Evolutionary conservation across 2,888 invertebrate species (phyloP).

Genomic region (Hemithea aestivaria): DNA sequence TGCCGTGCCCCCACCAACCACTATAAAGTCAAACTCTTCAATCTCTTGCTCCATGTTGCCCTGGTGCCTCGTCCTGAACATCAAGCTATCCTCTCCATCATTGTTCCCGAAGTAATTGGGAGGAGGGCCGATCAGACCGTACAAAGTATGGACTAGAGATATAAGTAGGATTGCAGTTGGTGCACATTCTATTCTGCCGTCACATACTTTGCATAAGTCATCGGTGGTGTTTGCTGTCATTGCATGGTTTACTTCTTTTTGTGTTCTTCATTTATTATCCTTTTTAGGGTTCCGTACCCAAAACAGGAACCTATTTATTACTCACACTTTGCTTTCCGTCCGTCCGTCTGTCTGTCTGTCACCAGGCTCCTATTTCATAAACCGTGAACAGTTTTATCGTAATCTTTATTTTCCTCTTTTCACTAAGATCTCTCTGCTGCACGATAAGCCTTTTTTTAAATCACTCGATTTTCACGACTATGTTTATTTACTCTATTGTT

Average conservation of each 20-base stretch:
- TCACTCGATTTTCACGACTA: too few species aligned
- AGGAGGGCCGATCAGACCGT: slow-evolving; percentile 59
- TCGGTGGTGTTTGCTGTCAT: slow-evolving; percentile 64
- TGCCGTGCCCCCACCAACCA: slow-evolving; percentile 68
- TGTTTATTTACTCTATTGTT: too few species aligned
- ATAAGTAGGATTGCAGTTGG: slow-evolving; percentile 69
- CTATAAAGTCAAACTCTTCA: slow-evolving; percentile 58
- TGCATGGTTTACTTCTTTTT: slow-evolving; percentile 50
- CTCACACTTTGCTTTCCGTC: too few species aligned
- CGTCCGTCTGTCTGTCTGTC: too few species aligned
- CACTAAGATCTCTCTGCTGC: too few species aligned
- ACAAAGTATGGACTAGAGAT: slow-evolving; percentile 63
- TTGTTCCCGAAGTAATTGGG: slow-evolving; percentile 59
- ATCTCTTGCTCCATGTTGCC: neutral
- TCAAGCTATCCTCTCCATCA: slow-evolving; percentile 19
- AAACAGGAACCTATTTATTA: too few species aligned
- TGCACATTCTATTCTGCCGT: slow-evolving; percentile 68
- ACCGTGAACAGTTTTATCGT: too few species aligned
- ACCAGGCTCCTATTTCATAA: too few species aligned
- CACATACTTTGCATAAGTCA: slow-evolving; percentile 68
- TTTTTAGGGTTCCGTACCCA: too few species aligned
- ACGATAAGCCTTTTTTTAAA: too few species aligned
- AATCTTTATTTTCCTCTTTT: too few species aligned
- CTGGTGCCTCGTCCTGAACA: slow-evolving; percentile 20
- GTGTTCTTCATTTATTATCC: slow-evolving; percentile 5